A percentile compares a stretch with the other conserved stretches of the same genome.
phyloP scores from a whole-genome alignment of 2,797 vertebrate species.

The Adrianichthys oophorus region DNA sequence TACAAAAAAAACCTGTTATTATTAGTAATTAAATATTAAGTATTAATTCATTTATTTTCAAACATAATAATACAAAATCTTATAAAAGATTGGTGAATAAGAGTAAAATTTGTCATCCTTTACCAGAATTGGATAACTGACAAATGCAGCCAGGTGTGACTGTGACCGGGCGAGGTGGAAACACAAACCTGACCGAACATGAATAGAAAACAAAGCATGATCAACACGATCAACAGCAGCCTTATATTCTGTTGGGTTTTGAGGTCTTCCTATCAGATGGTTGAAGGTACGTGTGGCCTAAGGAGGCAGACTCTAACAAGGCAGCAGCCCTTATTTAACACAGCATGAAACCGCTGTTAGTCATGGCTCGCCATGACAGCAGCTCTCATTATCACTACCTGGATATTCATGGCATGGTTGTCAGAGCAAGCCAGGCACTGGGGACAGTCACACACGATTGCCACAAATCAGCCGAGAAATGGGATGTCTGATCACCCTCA shows the following conservation, averaged over 20 bases:
- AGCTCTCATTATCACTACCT: slow-evolving; percentile 75
- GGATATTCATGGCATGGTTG: slow-evolving; percentile 75
- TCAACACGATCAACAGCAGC: too few species aligned
- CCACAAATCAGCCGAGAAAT: slow-evolving; percentile 68
- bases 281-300: slow-evolving; percentile 54
- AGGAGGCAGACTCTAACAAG: slow-evolving; percentile 70
- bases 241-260: slow-evolving; percentile 30
- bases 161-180: too few species aligned
- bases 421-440: slow-evolving; percentile 63
- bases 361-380: slow-evolving; percentile 63
- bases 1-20: too few species aligned
- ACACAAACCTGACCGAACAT: too few species aligned
- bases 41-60: too few species aligned
- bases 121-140: too few species aligned
- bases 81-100: too few species aligned
- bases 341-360: slow-evolving; percentile 62
- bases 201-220: too few species aligned
- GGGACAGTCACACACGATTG: slow-evolving; percentile 56
- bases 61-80: too few species aligned
- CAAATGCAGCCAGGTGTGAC: too few species aligned
- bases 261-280: slow-evolving; percentile 37
- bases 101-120: too few species aligned
- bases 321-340: slow-evolving; percentile 65
- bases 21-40: too few species aligned
- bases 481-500: slow-evolving; percentile 65